phyloP scores from a whole-genome alignment of 1,140 invertebrate genomes.

The Drosophila orosa region DNA sequence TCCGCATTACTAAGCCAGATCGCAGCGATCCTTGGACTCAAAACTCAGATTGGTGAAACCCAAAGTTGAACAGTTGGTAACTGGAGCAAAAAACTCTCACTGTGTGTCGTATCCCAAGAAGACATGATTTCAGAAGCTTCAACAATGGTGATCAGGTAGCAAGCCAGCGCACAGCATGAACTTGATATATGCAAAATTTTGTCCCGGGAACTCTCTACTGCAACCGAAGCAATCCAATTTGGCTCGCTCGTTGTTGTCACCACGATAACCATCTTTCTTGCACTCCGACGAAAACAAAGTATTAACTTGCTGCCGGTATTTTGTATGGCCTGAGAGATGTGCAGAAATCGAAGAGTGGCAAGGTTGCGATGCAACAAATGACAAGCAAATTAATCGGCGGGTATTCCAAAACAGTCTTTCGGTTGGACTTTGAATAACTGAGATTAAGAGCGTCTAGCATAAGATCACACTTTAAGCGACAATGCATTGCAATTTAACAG shows the following conservation, averaged over 20 bases:
- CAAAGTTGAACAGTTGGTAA: constrained; percentile 52
- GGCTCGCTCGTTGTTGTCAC: constrained; percentile 66
- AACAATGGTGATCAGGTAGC: constrained; percentile 62
- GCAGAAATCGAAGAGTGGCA: constrained; percentile 25
- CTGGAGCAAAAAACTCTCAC: constrained; percentile 60
- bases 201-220: constrained; percentile 11
- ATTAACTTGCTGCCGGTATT: constrained; percentile 57
- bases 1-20: constrained; percentile 62
- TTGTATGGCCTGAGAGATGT: constrained; percentile 1
- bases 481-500: constrained; percentile 8
- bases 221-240: constrained; percentile 60
- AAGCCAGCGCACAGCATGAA: constrained; percentile 34
- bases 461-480: neutral
- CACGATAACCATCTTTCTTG: constrained; percentile 66
- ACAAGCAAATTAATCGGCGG: constrained; percentile 63
- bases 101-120: constrained; percentile 48
- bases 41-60: constrained; percentile 51
- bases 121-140: constrained; percentile 52
- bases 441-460: too few relatives aligned
- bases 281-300: constrained; percentile 44
- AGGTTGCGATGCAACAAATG: constrained; percentile 65
- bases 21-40: constrained; percentile 9
- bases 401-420: neutral
- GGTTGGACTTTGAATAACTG: neutral
- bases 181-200: constrained; percentile 66